Evolutionary conservation across 1,140 invertebrate species (phyloP), one percentile per base, ranked within the genome.

Genomic region (Danaus plexippus): DNA sequence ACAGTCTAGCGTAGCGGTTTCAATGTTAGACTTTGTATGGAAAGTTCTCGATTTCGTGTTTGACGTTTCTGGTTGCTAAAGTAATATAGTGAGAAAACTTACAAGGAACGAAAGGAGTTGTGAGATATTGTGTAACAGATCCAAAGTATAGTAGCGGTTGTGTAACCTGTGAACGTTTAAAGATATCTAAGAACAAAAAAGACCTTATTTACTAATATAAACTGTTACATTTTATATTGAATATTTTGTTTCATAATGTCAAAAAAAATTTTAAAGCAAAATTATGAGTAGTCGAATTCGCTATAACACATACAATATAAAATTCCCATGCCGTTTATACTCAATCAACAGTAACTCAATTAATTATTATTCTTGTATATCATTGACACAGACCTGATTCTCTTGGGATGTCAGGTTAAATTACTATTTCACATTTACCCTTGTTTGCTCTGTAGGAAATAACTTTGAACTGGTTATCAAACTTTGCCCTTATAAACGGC

Each of bases 401-500:
- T 62, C 59, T 51, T 54, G 45, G 48, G 64, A 54, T 58, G 47
- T 54, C 58, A 67, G 57, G 61, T 63, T 66, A 66, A 52, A 52
- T 46, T 52, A 55, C 59, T 57, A 59, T 65, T 62, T 51, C 54
- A 63, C 58, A 61, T 66, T 66, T 66, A 57, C 61, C 61, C 59
- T 57, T 57, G 54, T 55, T 61, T 56, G 57, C 45, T 53, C 52
- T 48, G 40, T 41, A 61, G 64, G 64, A 58, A 63, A 65, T 61
- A 65, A 59, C 63, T 67, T 67, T 58, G 51, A 61, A 46, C 47
- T 57, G 54, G 61, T 59, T 67, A 54, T 63, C 65, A 64, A 64
- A 64, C 55, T 67, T 67, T 49, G 64, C 65, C 64, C 58, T 64
- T 67, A 58, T 56, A 63, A 67, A 64, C 64, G 61, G 62, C 53